Evolutionary conservation across 2,888 invertebrate species (phyloP).

Genomic region (Cloeon dipterum): DNA sequence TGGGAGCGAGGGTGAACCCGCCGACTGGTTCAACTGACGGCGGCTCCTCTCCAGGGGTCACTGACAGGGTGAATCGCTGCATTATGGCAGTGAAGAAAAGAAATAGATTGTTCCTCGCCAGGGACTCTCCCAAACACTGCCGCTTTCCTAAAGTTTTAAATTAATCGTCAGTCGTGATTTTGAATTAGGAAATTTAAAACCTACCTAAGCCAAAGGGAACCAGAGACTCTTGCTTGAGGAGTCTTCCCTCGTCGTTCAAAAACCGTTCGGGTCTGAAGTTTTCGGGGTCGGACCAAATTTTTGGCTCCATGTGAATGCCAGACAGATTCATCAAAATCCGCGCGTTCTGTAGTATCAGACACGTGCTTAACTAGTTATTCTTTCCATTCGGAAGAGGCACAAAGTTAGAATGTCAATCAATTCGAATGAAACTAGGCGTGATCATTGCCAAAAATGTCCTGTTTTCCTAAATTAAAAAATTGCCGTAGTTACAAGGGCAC

Average conservation of each 20-base stretch:
- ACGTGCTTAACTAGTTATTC: too few relatives aligned
- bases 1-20: constrained; percentile 3
- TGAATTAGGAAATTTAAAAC: too few relatives aligned
- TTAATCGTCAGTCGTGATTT: too few relatives aligned
- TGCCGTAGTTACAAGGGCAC: too few relatives aligned
- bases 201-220: constrained; percentile 9
- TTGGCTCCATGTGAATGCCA: constrained; percentile 7
- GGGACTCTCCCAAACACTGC: constrained; percentile 3
- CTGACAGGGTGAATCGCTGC: neutral
- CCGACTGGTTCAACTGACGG: constrained; percentile 2
- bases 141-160: constrained; percentile 3
- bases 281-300: constrained; percentile 10
- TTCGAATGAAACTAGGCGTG: too few relatives aligned
- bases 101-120: constrained; percentile 4
- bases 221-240: constrained; percentile 7
- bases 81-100: constrained; percentile 2
- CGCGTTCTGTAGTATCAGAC: constrained; percentile 8
- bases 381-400: too few relatives aligned
- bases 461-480: too few relatives aligned
- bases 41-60: constrained; percentile 1
- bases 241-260: constrained; percentile 8
- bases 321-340: constrained; percentile 7
- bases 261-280: constrained; percentile 10
- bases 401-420: too few relatives aligned
- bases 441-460: too few relatives aligned